These are phyloP conservation scores for Malthinus seriepunctatus DNA, from an alignment of 2,888 invertebrate species.

Conservation along the genomic window DNA sequence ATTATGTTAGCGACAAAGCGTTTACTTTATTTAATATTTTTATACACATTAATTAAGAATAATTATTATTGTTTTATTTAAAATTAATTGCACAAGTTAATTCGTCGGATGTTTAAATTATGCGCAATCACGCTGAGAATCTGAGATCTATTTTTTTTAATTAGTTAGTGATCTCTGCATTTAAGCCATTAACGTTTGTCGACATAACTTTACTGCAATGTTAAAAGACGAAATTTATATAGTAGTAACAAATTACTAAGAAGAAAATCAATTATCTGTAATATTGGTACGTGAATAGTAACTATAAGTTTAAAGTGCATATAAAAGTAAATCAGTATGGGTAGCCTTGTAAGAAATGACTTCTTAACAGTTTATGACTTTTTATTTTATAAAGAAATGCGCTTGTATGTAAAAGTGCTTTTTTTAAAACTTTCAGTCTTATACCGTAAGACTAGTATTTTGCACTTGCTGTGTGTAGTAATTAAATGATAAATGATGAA, in stretches of 20 bases:
- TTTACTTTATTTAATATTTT: no score
- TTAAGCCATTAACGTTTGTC: neutral
- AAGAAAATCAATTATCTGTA: slow-evolving; percentile 31
- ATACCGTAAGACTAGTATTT: no score
- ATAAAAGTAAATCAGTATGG: slow-evolving; percentile 22
- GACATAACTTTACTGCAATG: neutral
- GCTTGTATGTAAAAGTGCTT: no score
- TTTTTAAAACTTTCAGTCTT: no score
- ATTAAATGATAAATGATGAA: no score
- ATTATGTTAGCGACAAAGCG: no score
- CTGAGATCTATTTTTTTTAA: no score
- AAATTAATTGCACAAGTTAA: neutral
- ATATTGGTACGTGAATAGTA: slow-evolving; percentile 31
- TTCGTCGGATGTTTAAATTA: neutral
- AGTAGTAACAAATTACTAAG: slow-evolving; percentile 6
- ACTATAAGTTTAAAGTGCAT: slow-evolving; percentile 22
- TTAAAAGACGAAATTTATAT: neutral
- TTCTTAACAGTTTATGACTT: slow-evolving; percentile 14
- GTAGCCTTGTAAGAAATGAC: slow-evolving; percentile 10
- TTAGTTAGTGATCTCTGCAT: neutral
- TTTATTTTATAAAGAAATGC: slow-evolving; percentile 5
- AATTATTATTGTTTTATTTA: no score
- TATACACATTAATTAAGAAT: no score
- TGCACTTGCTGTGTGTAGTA: no score
- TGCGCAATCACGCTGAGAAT: no score